Conservation (phyloP, 2,797 vertebrate genomes). For the Leuciscus waleckii region DNA sequence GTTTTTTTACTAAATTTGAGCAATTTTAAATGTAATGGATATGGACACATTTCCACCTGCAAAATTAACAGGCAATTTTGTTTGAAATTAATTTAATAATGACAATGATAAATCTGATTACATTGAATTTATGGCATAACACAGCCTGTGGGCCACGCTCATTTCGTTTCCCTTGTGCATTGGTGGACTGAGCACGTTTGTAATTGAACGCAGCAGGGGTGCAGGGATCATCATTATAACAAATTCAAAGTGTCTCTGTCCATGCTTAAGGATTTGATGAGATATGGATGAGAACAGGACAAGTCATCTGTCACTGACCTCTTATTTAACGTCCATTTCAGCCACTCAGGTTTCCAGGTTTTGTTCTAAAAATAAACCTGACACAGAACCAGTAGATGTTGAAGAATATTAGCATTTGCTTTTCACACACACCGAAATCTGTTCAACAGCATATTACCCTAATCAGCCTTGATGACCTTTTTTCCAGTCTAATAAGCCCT, state of each 20-base stretch:
- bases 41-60: not conserved
- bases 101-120: constrained; percentile 14
- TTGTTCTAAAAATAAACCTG: not conserved
- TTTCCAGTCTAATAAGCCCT: constrained; percentile 30
- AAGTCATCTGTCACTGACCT: constrained; percentile 13
- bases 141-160: not conserved
- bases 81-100: constrained; percentile 20
- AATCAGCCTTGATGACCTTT: constrained; percentile 19
- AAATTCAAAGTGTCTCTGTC: not conserved
- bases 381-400: not conserved
- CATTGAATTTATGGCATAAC: not conserved
- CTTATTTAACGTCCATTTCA: not conserved
- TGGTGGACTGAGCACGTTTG: not conserved
- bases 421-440: not conserved
- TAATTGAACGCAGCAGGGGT: not conserved
- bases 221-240: not conserved
- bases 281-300: not conserved
- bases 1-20: not conserved
- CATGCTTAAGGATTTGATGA: constrained; percentile 1
- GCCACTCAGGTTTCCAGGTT: not conserved
- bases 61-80: not conserved
- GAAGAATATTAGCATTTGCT: constrained; percentile 18
- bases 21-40: constrained; percentile 1
- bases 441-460: constrained; percentile 24
- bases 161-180: not conserved